Conservation (phyloP, 1,140 invertebrate species). For the Zaprionus ghesquierei region DNA sequence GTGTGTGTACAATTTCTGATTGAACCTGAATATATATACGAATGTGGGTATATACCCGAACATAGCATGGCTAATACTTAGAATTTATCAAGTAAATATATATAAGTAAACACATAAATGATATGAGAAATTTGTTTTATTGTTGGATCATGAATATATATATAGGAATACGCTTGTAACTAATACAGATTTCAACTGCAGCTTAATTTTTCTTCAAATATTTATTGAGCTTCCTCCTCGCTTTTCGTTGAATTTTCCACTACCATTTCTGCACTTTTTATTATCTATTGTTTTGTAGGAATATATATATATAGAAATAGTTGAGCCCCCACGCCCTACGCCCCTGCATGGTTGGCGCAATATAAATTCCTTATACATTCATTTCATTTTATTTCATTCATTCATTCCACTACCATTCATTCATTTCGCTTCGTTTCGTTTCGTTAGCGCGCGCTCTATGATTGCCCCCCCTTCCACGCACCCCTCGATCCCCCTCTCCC, state of each 20-base stretch:
- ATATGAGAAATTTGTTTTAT: no score
- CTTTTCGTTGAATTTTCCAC: neutral
- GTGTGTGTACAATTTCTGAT: neutral
- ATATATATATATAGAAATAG: constrained; percentile 18
- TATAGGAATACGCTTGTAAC: neutral
- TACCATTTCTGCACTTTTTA: neutral
- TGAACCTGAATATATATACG: neutral
- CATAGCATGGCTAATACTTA: no score
- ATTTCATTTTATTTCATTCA: constrained; percentile 58
- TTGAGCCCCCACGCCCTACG: constrained; percentile 20
- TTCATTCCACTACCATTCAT: constrained; percentile 58
- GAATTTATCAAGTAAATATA: no score
- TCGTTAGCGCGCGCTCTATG: constrained; percentile 38
- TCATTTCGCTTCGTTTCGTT: constrained; percentile 66
- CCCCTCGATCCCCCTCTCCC: neutral
- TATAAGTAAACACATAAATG: no score
- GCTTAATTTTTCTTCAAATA: neutral
- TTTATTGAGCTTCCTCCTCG: neutral
- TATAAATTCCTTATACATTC: constrained; percentile 75
- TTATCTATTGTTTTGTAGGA: neutral
- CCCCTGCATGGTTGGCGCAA: constrained; percentile 50
- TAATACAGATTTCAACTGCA: neutral
- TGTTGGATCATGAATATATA: neutral
- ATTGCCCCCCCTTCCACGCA: constrained; percentile 5
- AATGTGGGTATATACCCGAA: no score